Evolutionary conservation across 2,888 invertebrate species (phyloP), one percentile per base, ranked within the genome.

Genomic region (Philereme vetulata): DNA sequence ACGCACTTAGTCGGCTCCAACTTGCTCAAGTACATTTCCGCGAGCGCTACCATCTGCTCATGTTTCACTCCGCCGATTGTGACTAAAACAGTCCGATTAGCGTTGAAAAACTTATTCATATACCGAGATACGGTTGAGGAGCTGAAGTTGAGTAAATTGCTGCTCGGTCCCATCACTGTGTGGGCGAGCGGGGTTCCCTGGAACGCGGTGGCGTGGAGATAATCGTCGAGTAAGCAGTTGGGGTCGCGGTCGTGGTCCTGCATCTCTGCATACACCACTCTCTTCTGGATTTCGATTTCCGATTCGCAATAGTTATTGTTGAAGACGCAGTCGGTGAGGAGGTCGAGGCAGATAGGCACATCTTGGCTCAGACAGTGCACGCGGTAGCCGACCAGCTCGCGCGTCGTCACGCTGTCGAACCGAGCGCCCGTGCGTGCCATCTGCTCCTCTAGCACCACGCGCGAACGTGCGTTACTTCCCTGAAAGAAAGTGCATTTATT

Each of bases 321-420:
- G 79, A 97, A 97, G 32, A 99, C 94, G 78, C 99, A 99, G 78
- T 99, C 99, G 1, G 97, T 93, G 55, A 99, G 93, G 71, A 99
- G 97, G 81, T 99, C 98, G 32, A 99, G 93, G 4, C 98, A 97
- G 77, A 95, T 94, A 0, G 96, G 95, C 0, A 98, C 94, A 89
- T 99, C 98, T 78, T 96, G 94, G 3, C 95, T 93, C 64, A 99
- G 93, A 79, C 98, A 98, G 86, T 98, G 97, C 10, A 98, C 98
- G 82, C 98, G 99, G 88, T 97, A 99, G 0, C 97, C 97, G 8
- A 98, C 97, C 87, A 99, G 97, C 86, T 99, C 99, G 57, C 99
- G 94, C 46, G 97, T 97, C 3, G 99, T 99, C 85, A 97, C 98
- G 5, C 98, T 98, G 86, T 98, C 98, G 72, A 99, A 93, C 78